Percentiles rank a stretch among this genome's conserved stretches.
These are phyloP conservation scores for Micromys minutus DNA, from an alignment of 2,113 vertebrate species.

Conservation along the genomic window DNA sequence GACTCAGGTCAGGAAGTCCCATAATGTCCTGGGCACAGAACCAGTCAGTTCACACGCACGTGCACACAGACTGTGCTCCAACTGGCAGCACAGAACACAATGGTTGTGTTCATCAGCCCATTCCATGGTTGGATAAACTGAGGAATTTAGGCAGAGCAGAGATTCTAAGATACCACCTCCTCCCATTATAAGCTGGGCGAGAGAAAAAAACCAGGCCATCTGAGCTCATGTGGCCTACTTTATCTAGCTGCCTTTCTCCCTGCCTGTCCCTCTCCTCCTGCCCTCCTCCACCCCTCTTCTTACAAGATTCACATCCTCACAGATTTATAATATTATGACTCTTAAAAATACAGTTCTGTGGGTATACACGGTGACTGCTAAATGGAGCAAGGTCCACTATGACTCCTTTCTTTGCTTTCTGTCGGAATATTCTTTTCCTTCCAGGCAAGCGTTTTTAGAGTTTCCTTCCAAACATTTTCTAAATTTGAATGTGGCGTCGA, in stretches of 20 bases:
- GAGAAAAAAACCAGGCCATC: slow-evolving; percentile 63
- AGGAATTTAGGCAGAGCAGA: background rate
- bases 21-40: background rate
- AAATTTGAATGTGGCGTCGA: slow-evolving; percentile 47
- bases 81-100: background rate
- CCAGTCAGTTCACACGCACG: background rate
- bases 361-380: background rate
- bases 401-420: background rate
- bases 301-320: background rate
- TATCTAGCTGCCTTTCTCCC: background rate
- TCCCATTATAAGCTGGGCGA: background rate
- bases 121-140: background rate
- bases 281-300: background rate
- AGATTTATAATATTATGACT: background rate
- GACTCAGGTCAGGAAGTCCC: background rate
- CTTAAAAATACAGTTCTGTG: background rate
- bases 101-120: background rate
- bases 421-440: background rate
- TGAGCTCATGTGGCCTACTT: slow-evolving; percentile 64
- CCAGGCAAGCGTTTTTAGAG: background rate
- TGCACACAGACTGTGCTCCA: background rate
- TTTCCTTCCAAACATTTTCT: slow-evolving; percentile 41
- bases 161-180: slow-evolving; percentile 13
- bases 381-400: background rate
- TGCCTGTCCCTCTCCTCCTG: background rate